Conservation (phyloP, 2,888 invertebrate species). For the Sphinx pinastri region DNA sequence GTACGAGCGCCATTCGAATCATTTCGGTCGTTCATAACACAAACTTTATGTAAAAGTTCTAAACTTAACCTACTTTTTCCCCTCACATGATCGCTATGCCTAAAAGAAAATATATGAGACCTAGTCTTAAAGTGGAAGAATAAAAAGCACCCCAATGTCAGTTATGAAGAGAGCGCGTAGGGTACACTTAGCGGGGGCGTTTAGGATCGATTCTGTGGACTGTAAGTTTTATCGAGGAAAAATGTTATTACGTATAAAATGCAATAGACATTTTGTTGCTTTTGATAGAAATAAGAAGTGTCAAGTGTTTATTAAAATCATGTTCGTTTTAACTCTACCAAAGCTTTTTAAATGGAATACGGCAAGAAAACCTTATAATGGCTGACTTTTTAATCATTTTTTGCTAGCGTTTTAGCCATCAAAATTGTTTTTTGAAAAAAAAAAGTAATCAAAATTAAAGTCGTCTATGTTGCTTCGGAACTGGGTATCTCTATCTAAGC, state of each 20-base stretch:
- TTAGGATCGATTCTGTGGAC: slow-evolving; percentile 10
- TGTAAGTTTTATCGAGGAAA: slow-evolving; percentile 16
- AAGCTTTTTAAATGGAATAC: no score
- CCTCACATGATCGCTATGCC: neutral
- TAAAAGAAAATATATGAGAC: slow-evolving; percentile 12
- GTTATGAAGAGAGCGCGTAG: slow-evolving; percentile 17
- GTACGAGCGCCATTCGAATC: neutral
- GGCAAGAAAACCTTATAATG: no score
- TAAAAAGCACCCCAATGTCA: slow-evolving; percentile 9
- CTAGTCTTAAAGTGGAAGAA: slow-evolving; percentile 12
- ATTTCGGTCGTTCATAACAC: neutral
- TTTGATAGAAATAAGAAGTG: neutral
- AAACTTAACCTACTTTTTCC: slow-evolving; percentile 12
- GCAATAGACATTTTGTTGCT: neutral
- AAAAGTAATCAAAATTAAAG: no score
- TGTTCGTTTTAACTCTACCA: no score
- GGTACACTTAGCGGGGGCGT: slow-evolving; percentile 20
- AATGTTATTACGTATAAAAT: neutral
- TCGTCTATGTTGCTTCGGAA: no score
- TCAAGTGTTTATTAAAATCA: neutral
- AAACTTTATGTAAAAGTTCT: neutral
- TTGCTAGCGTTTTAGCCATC: no score
- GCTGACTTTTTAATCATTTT: no score
- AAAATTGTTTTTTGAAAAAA: no score
- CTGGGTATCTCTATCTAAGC: no score